Percentiles rank a stretch among this genome's conserved stretches.
phyloP scores from a whole-genome alignment of 2,888 invertebrate species.

The Tineola bisselliella region DNA sequence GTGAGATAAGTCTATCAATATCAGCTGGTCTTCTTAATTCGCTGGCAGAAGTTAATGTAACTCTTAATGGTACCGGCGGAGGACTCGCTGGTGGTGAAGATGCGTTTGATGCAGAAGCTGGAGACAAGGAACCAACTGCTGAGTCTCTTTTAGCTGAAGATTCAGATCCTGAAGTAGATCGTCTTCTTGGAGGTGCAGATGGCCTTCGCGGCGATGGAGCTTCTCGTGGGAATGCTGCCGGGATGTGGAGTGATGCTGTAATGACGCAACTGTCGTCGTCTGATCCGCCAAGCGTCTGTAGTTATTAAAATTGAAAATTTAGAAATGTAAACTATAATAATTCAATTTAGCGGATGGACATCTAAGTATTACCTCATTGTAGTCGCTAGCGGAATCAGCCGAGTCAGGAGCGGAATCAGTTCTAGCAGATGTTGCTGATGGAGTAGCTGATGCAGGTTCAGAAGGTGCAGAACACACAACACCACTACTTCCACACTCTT shows the following conservation, averaged over 20 bases:
- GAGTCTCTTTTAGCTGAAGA: slow-evolving; percentile 60
- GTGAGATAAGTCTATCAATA: slow-evolving; percentile 42
- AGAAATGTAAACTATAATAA: not conserved
- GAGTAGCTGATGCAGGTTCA: slow-evolving; percentile 34
- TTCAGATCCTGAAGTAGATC: slow-evolving; percentile 41
- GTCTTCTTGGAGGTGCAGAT: slow-evolving; percentile 16
- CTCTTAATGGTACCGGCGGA: slow-evolving; percentile 56
- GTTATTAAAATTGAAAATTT: no score
- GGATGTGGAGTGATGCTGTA: slow-evolving; percentile 84
- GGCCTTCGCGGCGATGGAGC: slow-evolving; percentile 47
- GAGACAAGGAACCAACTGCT: slow-evolving; percentile 71
- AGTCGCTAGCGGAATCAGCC: slow-evolving; percentile 64
- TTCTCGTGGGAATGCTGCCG: slow-evolving; percentile 69
- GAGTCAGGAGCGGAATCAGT: slow-evolving; percentile 58
- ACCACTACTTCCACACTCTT: slow-evolving; percentile 55
- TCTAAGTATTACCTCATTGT: slow-evolving; percentile 43
- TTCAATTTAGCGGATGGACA: not conserved
- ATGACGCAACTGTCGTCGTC: slow-evolving; percentile 73
- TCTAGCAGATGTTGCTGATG: slow-evolving; percentile 29
- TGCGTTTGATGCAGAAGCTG: slow-evolving; percentile 29
- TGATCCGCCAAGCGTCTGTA: slow-evolving; percentile 69
- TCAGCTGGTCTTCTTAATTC: slow-evolving; percentile 59
- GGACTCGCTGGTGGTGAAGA: slow-evolving; percentile 61
- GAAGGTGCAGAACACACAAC: slow-evolving; percentile 53
- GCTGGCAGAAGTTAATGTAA: slow-evolving; percentile 71